These are phyloP conservation scores for Eufriesea mexicana DNA, from an alignment of 1,140 invertebrate species.

Conservation along the genomic window DNA sequence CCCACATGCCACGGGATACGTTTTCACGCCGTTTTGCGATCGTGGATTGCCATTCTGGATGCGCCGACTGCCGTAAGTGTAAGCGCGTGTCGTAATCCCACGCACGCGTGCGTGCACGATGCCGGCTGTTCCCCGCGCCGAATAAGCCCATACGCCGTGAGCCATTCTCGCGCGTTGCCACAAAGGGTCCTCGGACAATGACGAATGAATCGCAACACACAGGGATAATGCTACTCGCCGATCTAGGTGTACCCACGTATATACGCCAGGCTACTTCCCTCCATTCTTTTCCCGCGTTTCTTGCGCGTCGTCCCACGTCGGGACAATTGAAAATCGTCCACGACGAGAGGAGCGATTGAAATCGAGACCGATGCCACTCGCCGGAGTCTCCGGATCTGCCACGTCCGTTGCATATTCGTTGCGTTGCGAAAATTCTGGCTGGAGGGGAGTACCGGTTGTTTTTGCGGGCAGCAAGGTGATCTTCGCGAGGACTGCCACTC, in stretches of 20 bases:
- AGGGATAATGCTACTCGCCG: conserved; percentile 59
- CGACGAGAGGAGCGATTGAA: conserved; percentile 12
- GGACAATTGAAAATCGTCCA: conserved; percentile 19
- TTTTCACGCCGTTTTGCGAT: conserved; percentile 17
- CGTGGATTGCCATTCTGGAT: neutral
- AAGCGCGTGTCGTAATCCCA: conserved; percentile 14
- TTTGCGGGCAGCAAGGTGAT: neutral
- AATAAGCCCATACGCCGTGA: conserved; percentile 49
- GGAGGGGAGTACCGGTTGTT: neutral
- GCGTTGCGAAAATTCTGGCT: neutral
- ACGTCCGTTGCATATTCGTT: neutral
- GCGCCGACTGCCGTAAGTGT: neutral
- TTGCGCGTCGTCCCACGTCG: conserved; percentile 25
- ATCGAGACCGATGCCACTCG: conserved; percentile 4
- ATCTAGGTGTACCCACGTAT: conserved; percentile 38
- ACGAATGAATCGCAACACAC: conserved; percentile 63
- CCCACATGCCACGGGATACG: neutral
- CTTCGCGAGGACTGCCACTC: neutral
- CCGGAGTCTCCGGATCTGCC: neutral
- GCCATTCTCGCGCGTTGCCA: conserved; percentile 52
- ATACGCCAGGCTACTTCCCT: conserved; percentile 17
- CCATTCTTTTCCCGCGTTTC: conserved; percentile 33
- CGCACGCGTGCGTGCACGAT: conserved; percentile 16
- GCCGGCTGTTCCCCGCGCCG: conserved; percentile 24
- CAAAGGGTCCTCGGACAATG: conserved; percentile 62